phyloP scores from a whole-genome alignment of 2,113 vertebrate species.

The Nesoenas mayeri region DNA sequence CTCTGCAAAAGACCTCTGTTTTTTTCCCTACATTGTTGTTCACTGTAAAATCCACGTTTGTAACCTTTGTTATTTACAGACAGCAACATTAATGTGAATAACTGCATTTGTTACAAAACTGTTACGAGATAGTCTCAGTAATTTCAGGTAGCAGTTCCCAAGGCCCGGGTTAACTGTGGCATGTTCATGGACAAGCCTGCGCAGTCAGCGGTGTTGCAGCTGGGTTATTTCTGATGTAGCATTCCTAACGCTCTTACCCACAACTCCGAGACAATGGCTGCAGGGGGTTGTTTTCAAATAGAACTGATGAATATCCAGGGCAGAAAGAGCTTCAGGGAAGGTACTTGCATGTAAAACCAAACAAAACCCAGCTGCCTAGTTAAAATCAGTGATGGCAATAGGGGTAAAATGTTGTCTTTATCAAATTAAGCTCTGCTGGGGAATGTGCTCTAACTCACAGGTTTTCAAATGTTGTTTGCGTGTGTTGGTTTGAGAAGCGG shows the following conservation, averaged over 20 bases:
- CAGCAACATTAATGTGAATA: accelerated
- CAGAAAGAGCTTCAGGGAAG: neutral
- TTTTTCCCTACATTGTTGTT: neutral
- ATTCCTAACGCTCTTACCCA: accelerated
- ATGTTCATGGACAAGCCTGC: accelerated
- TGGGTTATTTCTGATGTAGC: neutral
- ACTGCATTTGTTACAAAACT: accelerated
- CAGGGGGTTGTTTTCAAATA: neutral
- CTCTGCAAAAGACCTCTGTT: neutral
- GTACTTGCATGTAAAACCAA: neutral
- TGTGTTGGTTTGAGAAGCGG: neutral
- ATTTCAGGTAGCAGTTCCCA: accelerated
- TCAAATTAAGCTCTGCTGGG: accelerated
- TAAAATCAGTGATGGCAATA: accelerated
- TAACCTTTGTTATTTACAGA: accelerated
- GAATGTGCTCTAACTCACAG: accelerated
- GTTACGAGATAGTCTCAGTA: accelerated
- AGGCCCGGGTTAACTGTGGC: accelerated
- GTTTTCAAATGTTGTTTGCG: accelerated
- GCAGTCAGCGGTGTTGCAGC: accelerated
- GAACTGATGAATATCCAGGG: neutral
- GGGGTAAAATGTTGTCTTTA: accelerated
- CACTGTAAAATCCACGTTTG: accelerated
- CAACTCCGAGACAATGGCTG: neutral
- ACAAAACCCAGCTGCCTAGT: accelerated